Evolutionary conservation across 1,140 invertebrate genomes (phyloP).

Genomic region (Planococcus citri): DNA sequence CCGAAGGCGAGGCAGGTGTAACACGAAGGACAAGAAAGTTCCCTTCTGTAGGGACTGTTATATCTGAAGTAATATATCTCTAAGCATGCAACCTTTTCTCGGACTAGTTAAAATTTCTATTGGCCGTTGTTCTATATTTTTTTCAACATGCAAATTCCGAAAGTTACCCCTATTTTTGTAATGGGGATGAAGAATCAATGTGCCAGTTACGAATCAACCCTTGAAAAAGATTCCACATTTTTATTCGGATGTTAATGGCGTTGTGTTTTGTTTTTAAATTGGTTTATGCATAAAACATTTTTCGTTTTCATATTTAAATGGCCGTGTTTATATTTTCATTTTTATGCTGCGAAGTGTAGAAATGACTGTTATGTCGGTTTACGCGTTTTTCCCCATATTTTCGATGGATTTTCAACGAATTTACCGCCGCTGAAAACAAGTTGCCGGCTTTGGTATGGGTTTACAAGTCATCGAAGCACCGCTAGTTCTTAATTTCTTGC

Average conservation of each 20-base stretch:
- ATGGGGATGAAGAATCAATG: conserved; percentile 16
- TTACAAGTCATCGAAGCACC: too few relatives aligned
- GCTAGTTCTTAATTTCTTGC: too few relatives aligned
- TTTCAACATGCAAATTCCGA: conserved; percentile 17
- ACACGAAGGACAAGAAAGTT: conserved; percentile 2
- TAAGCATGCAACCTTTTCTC: conserved; percentile 18
- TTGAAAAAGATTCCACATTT: conserved; percentile 13
- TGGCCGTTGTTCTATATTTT: conserved; percentile 20
- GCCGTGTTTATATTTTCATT: neutral
- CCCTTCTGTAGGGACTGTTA: conserved; percentile 7
- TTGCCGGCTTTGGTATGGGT: too few relatives aligned
- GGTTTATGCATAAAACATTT: conserved; percentile 15
- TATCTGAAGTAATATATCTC: conserved; percentile 20
- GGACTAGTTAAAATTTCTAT: conserved; percentile 18
- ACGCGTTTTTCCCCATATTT: neutral
- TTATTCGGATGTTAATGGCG: conserved; percentile 13
- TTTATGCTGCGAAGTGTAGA: neutral
- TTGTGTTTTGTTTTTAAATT: conserved; percentile 10
- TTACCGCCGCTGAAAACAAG: too few relatives aligned
- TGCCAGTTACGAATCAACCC: conserved; percentile 19
- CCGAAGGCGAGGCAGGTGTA: neutral
- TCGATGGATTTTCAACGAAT: too few relatives aligned
- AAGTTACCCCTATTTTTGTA: conserved; percentile 13
- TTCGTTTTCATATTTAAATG: neutral
- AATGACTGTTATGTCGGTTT: neutral